Evolutionary conservation across 2,797 vertebrate species (phyloP).

Genomic region (Helostoma temminkii): DNA sequence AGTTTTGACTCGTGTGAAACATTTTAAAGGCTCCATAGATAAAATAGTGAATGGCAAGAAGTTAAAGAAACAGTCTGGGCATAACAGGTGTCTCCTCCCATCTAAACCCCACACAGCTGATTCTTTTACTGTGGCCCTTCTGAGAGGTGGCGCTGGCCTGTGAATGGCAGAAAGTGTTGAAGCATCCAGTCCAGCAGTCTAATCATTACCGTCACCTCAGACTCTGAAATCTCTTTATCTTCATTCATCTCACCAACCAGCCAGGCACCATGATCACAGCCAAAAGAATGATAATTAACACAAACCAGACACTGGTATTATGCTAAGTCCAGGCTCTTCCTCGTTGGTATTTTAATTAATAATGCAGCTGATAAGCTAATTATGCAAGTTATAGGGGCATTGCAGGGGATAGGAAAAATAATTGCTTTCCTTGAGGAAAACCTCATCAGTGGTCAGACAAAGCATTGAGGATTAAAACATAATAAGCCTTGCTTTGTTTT

Average conservation of each 20-base stretch:
- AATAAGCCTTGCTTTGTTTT: slow-evolving; percentile 79
- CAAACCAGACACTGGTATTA: slow-evolving; percentile 72
- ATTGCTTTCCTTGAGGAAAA: slow-evolving; percentile 85
- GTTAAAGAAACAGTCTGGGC: neutral
- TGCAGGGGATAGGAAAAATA: slow-evolving; percentile 78
- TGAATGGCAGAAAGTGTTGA: slow-evolving; percentile 30
- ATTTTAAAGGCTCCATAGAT: neutral
- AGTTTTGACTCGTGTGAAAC: neutral
- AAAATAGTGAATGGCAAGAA: neutral
- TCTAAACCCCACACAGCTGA: slow-evolving; percentile 19
- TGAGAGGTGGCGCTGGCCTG: slow-evolving; percentile 4
- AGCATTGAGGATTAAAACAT: slow-evolving; percentile 80
- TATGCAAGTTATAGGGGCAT: slow-evolving; percentile 82
- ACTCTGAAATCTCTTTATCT: slow-evolving; percentile 61
- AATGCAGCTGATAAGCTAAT: slow-evolving; percentile 85
- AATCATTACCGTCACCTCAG: slow-evolving; percentile 56
- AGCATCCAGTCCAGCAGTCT: slow-evolving; percentile 27
- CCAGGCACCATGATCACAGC: slow-evolving; percentile 59
- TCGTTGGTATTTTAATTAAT: slow-evolving; percentile 85
- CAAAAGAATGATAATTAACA: slow-evolving; percentile 82
- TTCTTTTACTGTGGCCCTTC: slow-evolving; percentile 20
- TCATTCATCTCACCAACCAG: slow-evolving; percentile 41
- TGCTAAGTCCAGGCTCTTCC: slow-evolving; percentile 72
- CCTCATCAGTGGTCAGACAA: slow-evolving; percentile 78
- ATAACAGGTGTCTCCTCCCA: slow-evolving; percentile 25